Conservation (phyloP, 2,113 vertebrate species). For the Canis aureus region DNA sequence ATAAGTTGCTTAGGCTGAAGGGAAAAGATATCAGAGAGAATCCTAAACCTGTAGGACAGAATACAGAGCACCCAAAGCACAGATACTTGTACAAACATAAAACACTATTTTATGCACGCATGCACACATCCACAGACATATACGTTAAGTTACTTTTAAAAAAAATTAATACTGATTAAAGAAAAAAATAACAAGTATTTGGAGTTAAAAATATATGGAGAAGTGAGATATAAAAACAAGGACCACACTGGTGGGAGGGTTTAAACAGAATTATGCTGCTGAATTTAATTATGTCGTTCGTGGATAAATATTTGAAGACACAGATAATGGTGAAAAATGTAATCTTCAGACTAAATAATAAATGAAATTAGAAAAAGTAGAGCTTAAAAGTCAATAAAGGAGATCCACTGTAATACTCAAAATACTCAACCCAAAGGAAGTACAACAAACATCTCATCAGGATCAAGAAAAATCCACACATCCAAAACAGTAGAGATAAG, state of each 20-base stretch:
- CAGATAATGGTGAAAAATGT: neutral
- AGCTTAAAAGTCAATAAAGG: neutral
- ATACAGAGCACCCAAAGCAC: neutral
- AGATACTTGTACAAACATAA: neutral
- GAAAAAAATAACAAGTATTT: slow-evolving; percentile 31
- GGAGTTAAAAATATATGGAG: neutral
- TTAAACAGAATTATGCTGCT: neutral
- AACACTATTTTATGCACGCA: neutral
- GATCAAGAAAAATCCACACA: slow-evolving; percentile 23
- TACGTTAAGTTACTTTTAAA: neutral
- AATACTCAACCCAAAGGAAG: slow-evolving; percentile 3
- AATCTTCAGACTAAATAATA: neutral
- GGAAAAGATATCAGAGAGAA: neutral
- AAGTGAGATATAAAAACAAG: slow-evolving; percentile 14
- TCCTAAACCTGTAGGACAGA: neutral
- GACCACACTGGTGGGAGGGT: neutral
- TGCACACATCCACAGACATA: neutral
- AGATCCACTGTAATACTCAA: neutral
- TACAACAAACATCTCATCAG: neutral
- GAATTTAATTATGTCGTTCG: neutral
- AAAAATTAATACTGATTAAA: neutral
- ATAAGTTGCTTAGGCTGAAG: neutral
- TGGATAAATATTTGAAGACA: slow-evolving; percentile 28
- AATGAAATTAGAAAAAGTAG: neutral
- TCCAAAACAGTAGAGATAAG: neutral